These are phyloP conservation scores for Cloeon dipterum DNA, from an alignment of 2,888 invertebrate species.

Conservation along the genomic window DNA sequence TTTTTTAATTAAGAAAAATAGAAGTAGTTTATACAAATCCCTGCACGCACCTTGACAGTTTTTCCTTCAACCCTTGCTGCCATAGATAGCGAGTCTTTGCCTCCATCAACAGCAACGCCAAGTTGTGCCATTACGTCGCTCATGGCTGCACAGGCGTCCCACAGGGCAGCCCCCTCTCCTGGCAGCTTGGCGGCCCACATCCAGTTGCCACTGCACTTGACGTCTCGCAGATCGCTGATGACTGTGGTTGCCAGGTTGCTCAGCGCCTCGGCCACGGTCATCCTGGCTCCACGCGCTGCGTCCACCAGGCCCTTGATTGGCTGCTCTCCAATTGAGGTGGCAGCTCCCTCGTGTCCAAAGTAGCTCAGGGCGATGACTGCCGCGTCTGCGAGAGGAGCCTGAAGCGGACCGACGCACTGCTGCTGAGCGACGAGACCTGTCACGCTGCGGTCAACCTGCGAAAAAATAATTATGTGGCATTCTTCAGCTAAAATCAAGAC, in stretches of 20 bases:
- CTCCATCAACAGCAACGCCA: conserved; percentile 83
- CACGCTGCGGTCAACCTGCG: conserved; percentile 78
- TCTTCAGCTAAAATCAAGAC: no score
- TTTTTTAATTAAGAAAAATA: not conserved
- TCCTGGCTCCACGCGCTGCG: conserved; percentile 68
- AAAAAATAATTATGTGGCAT: no score
- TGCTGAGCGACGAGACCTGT: conserved; percentile 91
- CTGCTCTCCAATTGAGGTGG: conserved; percentile 91
- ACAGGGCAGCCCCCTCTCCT: conserved; percentile 74
- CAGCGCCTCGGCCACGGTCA: conserved; percentile 85
- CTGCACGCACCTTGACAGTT: conserved; percentile 29
- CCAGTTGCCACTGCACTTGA: conserved; percentile 99
- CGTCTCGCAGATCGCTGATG: conserved; percentile 38
- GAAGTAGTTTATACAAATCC: conserved; percentile 20
- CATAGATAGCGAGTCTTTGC: conserved; percentile 96
- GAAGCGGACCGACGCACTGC: conserved; percentile 92
- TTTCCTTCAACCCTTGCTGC: conserved; percentile 59
- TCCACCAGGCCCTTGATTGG: conserved; percentile 78
- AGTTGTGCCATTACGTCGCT: conserved; percentile 59
- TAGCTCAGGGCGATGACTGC: conserved; percentile 76
- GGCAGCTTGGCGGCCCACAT: conserved; percentile 98
- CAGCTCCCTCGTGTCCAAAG: conserved; percentile 62
- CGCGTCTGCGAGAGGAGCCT: conserved; percentile 87
- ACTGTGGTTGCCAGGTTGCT: conserved; percentile 70
- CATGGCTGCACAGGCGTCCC: conserved; percentile 71